Evolutionary conservation across 2,888 invertebrate genomes (phyloP).

Genomic region (Pyrochroa serraticornis): DNA sequence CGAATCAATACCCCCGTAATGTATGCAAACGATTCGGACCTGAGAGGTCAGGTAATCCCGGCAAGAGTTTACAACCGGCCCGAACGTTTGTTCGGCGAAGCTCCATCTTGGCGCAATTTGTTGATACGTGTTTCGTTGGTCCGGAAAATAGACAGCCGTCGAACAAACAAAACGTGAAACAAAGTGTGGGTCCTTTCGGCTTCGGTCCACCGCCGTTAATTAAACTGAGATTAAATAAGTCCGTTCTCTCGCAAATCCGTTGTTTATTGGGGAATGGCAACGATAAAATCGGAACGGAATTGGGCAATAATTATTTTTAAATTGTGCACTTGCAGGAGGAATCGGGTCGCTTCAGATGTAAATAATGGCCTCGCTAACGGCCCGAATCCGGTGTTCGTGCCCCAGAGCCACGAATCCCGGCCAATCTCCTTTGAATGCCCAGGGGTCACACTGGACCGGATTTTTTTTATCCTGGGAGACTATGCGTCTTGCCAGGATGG

Average conservation of each 20-base stretch:
- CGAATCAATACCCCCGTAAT: slow-evolving; percentile 50
- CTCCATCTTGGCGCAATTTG: slow-evolving; percentile 28
- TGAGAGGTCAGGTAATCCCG: slow-evolving; percentile 49
- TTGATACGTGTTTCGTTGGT: slow-evolving; percentile 27
- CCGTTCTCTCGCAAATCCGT: too few species aligned
- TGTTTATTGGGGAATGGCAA: not conserved
- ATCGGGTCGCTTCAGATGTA: slow-evolving; percentile 25
- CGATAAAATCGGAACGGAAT: not conserved
- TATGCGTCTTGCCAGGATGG: slow-evolving; percentile 45
- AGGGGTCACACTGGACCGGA: slow-evolving; percentile 45
- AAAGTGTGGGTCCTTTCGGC: too few species aligned
- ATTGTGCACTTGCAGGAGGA: slow-evolving; percentile 18
- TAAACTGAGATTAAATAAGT: too few species aligned
- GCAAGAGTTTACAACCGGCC: slow-evolving; percentile 36
- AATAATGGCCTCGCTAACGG: slow-evolving; percentile 30
- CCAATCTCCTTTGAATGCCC: slow-evolving; percentile 50
- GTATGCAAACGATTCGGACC: slow-evolving; percentile 50
- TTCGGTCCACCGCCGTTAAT: too few species aligned
- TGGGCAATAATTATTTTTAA: slow-evolving; percentile 13
- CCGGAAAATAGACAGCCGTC: slow-evolving; percentile 22
- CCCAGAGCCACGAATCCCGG: slow-evolving; percentile 41
- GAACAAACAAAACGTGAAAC: slow-evolving; percentile 14
- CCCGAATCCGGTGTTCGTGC: slow-evolving; percentile 29
- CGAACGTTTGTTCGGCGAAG: slow-evolving; percentile 16
- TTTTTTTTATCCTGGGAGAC: slow-evolving; percentile 48